These are phyloP conservation scores for Laticauda laticaudata DNA, from an alignment of 2,113 vertebrate species.

Conservation along the genomic window DNA sequence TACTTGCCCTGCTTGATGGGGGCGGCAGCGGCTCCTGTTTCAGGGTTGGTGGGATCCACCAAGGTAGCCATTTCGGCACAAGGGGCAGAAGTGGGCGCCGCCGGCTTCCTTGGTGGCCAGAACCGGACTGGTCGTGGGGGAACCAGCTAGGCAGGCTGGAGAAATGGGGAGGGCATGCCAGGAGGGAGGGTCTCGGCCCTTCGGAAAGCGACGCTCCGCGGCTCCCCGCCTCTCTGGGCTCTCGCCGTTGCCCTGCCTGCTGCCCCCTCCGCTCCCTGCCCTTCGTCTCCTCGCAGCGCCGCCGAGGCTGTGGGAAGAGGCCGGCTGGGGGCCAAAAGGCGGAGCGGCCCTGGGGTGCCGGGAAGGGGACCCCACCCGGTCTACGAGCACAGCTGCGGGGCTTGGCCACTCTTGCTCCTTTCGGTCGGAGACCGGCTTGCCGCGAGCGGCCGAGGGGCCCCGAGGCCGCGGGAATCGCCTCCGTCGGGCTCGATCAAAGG, in stretches of 20 bases:
- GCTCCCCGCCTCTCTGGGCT: neutral
- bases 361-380: neutral
- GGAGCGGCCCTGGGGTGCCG: neutral
- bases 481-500: neutral
- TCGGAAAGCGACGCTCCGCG: too few species aligned
- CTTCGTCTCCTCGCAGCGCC: neutral
- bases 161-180: neutral
- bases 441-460: too few species aligned
- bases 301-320: neutral
- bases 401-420: neutral
- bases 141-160: neutral
- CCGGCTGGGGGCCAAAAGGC: neutral
- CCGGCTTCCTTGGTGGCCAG: neutral
- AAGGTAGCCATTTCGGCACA: neutral
- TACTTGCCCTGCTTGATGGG: accelerated
- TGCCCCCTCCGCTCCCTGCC: neutral
- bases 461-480: neutral
- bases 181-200: neutral
- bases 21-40: neutral
- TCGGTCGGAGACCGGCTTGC: neutral
- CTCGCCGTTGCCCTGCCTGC: neutral
- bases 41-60: neutral
- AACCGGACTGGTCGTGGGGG: too few species aligned
- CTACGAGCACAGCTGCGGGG: neutral
- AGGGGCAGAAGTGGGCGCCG: neutral